Percentiles rank a stretch among this genome's conserved stretches.
These are phyloP conservation scores for Lumbricus terrestris DNA, from an alignment of 2,888 invertebrate genomes.

Conservation along the genomic window DNA sequence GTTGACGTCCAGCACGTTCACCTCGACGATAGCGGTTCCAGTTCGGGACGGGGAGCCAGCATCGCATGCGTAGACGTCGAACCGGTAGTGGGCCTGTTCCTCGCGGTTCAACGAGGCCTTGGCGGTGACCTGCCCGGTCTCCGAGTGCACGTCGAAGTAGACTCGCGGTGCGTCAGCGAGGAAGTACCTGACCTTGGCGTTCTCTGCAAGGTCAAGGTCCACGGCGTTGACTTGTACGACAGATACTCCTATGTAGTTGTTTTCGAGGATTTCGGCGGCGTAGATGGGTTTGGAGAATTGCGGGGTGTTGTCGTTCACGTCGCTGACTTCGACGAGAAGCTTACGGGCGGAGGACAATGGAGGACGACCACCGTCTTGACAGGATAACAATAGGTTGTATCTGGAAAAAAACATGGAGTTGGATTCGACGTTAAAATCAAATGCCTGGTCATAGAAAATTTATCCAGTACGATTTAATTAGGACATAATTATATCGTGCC, in stretches of 20 bases:
- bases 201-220: constrained; percentile 18
- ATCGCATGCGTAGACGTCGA: constrained; percentile 29
- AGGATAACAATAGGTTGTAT: constrained; percentile 46
- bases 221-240: constrained; percentile 24
- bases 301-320: constrained; percentile 54
- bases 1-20: constrained; percentile 31
- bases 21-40: constrained; percentile 19
- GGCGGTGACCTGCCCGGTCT: constrained; percentile 44
- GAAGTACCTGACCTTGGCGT: background rate
- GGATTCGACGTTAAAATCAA: too few species aligned
- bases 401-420: too few species aligned
- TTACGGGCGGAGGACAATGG: constrained; percentile 43
- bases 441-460: too few species aligned
- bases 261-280: constrained; percentile 44
- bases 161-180: background rate
- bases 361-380: constrained; percentile 49
- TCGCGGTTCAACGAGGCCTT: constrained; percentile 35
- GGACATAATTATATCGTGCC: too few species aligned
- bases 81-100: background rate
- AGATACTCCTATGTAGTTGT: constrained; percentile 37
- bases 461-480: too few species aligned
- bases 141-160: constrained; percentile 34
- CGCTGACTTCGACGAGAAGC: constrained; percentile 46
- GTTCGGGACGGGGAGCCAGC: constrained; percentile 21
- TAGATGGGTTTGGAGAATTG: constrained; percentile 43